phyloP scores from a whole-genome alignment of 2,797 vertebrate species.

The Galago senegalensis region DNA sequence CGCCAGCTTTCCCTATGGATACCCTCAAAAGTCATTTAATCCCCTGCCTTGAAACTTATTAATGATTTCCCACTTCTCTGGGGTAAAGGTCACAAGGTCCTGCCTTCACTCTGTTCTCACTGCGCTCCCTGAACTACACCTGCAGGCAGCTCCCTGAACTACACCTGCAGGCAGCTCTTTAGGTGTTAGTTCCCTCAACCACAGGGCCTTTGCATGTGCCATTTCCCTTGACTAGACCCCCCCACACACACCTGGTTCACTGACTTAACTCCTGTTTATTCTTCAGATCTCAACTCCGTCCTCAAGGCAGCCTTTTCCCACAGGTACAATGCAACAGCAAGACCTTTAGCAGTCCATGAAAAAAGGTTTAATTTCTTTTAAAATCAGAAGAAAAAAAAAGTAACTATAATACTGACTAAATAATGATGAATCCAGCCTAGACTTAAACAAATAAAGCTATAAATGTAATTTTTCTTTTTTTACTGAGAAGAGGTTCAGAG shows the following conservation, averaged over 20 bases:
- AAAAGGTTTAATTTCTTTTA: background rate
- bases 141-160: background rate
- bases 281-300: background rate
- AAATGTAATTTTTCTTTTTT: no score
- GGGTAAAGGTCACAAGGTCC: background rate
- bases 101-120: background rate
- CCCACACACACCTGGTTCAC: background rate
- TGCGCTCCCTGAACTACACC: background rate
- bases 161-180: no score
- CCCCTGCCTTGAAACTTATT: background rate
- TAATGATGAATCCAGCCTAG: background rate
- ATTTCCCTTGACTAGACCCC: background rate
- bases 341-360: no score
- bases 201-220: background rate
- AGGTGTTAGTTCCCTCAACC: background rate
- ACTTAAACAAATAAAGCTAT: background rate
- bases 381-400: background rate
- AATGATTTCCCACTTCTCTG: background rate
- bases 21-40: background rate
- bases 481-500: no score
- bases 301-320: background rate
- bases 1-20: background rate
- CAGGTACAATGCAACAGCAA: background rate
- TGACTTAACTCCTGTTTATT: background rate
- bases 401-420: background rate